These are phyloP conservation scores for Heliconius hewitsoni DNA, from an alignment of 1,140 invertebrate species.

Conservation along the genomic window DNA sequence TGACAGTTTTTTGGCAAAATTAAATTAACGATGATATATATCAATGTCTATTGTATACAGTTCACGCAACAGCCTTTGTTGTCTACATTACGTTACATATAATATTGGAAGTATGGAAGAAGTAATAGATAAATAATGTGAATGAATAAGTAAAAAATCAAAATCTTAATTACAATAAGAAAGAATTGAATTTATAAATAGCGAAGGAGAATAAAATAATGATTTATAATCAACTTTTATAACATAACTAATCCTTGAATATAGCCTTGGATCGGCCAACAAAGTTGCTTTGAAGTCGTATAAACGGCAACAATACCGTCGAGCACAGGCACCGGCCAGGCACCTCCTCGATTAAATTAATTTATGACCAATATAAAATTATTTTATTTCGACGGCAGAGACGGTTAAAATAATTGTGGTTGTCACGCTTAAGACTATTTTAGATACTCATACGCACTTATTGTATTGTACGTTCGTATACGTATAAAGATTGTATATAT, in stretches of 20 bases:
- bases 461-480: background rate
- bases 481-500: background rate
- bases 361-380: slow-evolving; percentile 73
- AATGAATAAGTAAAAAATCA: background rate
- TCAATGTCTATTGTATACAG: too few relatives aligned
- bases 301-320: slow-evolving; percentile 28
- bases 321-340: slow-evolving; percentile 23
- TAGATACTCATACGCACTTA: background rate
- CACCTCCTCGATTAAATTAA: slow-evolving; percentile 60
- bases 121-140: background rate
- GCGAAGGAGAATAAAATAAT: slow-evolving; percentile 7
- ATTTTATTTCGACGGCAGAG: slow-evolving; percentile 58
- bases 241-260: slow-evolving; percentile 37
- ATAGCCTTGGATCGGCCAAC: slow-evolving; percentile 18
- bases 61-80: too few relatives aligned
- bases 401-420: slow-evolving; percentile 67
- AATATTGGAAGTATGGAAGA: background rate
- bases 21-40: background rate
- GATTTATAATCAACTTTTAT: slow-evolving; percentile 33
- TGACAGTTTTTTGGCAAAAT: too few relatives aligned
- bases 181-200: background rate
- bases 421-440: slow-evolving; percentile 59
- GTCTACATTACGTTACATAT: too few relatives aligned
- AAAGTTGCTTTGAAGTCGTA: slow-evolving; percentile 34
- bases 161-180: background rate